Percentiles rank a stretch among this genome's conserved stretches.
phyloP scores from a whole-genome alignment of 2,888 invertebrate species.

The Chrysolina haemoptera region DNA sequence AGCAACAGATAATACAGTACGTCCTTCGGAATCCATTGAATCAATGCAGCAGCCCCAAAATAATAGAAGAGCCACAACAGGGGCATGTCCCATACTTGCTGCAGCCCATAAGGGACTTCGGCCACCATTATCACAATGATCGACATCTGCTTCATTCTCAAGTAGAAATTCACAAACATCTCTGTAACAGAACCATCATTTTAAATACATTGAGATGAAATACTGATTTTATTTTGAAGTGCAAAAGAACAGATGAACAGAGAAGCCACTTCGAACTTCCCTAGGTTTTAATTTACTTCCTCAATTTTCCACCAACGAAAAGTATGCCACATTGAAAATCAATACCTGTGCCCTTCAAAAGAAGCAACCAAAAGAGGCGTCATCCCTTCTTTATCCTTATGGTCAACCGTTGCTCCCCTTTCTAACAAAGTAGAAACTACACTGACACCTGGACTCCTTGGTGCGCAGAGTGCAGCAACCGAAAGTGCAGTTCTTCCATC shows the following conservation, averaged over 20 bases:
- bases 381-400: slow-evolving; percentile 89
- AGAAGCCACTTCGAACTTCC: too few species aligned
- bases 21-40: slow-evolving; percentile 93
- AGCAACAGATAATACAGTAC: slow-evolving; percentile 89
- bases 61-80: slow-evolving; percentile 86
- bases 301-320: too few species aligned
- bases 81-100: slow-evolving; percentile 92
- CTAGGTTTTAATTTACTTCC: too few species aligned
- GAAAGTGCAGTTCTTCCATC: slow-evolving; percentile 91
- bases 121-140: slow-evolving; percentile 86
- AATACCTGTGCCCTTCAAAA: slow-evolving; percentile 89
- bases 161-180: slow-evolving; percentile 93
- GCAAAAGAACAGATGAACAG: too few species aligned
- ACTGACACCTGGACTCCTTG: slow-evolving; percentile 82
- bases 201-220: not conserved
- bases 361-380: slow-evolving; percentile 91
- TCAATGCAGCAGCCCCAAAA: slow-evolving; percentile 98
- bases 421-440: slow-evolving; percentile 84
- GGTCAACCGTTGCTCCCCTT: slow-evolving; percentile 86
- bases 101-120: slow-evolving; percentile 93
- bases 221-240: too few species aligned
- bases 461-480: slow-evolving; percentile 89
- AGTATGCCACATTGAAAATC: not conserved
- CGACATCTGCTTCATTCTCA: slow-evolving; percentile 94
- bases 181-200: slow-evolving; percentile 65